A percentile compares a stretch with the other conserved stretches of the same genome.
Conservation (phyloP, 2,113 vertebrate species). For the Phylloscopus whistleri region DNA sequence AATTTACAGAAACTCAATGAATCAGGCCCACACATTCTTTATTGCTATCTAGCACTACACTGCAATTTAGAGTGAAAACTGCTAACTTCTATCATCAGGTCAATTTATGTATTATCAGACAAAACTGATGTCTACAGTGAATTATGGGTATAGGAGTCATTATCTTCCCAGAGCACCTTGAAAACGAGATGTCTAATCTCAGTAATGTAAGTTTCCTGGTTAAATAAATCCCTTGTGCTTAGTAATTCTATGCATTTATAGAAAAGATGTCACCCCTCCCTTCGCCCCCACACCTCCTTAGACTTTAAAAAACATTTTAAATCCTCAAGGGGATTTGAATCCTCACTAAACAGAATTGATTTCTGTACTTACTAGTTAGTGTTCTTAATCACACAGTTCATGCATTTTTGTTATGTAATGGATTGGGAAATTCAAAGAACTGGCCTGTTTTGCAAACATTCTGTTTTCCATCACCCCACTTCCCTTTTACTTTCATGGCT, state of each 20-base stretch:
- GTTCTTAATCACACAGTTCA: conserved; percentile 39
- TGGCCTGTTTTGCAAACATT: conserved; percentile 21
- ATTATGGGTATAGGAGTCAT: conserved; percentile 67
- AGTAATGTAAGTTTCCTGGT: conserved; percentile 73
- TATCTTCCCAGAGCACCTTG: conserved; percentile 76
- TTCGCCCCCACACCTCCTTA: neutral
- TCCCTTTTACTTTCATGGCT: neutral
- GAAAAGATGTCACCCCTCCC: conserved; percentile 45
- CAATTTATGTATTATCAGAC: conserved; percentile 68
- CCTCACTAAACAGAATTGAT: conserved; percentile 62
- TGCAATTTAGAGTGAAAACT: conserved; percentile 51
- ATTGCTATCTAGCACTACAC: neutral
- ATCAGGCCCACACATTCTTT: conserved; percentile 4
- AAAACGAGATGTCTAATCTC: conserved; percentile 76
- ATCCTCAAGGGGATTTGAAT: conserved; percentile 64
- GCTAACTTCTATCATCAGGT: conserved; percentile 43
- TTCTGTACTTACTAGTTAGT: conserved; percentile 51
- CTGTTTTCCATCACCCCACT: neutral
- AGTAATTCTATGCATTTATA: conserved; percentile 61
- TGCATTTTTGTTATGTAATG: conserved; percentile 47
- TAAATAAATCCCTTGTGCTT: conserved; percentile 73
- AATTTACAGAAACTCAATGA: neutral
- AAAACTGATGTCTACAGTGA: conserved; percentile 63
- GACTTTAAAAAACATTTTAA: conserved; percentile 63
- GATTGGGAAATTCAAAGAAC: conserved; percentile 21